Evolutionary conservation across 1,140 invertebrate species (phyloP).

Genomic region (Eueides isabella): DNA sequence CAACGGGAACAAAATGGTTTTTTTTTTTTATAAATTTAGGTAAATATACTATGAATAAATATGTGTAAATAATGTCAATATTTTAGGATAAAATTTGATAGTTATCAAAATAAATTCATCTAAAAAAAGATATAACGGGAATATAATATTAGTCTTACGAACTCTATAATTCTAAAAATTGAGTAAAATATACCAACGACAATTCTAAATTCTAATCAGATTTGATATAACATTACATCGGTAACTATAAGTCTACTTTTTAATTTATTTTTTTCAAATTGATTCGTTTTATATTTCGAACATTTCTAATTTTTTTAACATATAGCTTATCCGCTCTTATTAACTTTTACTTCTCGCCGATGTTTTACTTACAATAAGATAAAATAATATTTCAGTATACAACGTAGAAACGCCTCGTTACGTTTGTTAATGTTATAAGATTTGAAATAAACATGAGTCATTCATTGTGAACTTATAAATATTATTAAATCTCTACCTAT

Average conservation of each 20-base stretch:
- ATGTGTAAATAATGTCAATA: constrained; percentile 32
- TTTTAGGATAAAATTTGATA: constrained; percentile 62
- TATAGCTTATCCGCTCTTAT: neutral
- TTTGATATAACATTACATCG: constrained; percentile 46
- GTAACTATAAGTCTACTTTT: constrained; percentile 45
- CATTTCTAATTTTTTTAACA: constrained; percentile 11
- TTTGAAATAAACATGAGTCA: neutral
- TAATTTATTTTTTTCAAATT: constrained; percentile 11
- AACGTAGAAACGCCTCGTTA: neutral
- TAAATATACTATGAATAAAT: constrained; percentile 44
- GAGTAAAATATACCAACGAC: constrained; percentile 71
- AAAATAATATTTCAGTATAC: neutral
- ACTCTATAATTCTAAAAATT: constrained; percentile 61
- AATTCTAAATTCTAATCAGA: constrained; percentile 62
- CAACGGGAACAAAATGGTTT: constrained; percentile 19
- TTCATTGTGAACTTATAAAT: neutral
- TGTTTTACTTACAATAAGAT: neutral
- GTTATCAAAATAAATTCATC: constrained; percentile 78
- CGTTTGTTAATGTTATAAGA: neutral
- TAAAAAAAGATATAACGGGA: constrained; percentile 65
- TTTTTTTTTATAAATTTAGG: constrained; percentile 40
- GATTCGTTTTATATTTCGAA: constrained; percentile 9
- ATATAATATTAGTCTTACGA: constrained; percentile 51
- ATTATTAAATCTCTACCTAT: constrained; percentile 1
- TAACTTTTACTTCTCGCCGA: neutral